Evolutionary conservation across 2,797 vertebrate species (phyloP), one percentile per base, ranked within the genome.

Genomic region (Coreius guichenoti): DNA sequence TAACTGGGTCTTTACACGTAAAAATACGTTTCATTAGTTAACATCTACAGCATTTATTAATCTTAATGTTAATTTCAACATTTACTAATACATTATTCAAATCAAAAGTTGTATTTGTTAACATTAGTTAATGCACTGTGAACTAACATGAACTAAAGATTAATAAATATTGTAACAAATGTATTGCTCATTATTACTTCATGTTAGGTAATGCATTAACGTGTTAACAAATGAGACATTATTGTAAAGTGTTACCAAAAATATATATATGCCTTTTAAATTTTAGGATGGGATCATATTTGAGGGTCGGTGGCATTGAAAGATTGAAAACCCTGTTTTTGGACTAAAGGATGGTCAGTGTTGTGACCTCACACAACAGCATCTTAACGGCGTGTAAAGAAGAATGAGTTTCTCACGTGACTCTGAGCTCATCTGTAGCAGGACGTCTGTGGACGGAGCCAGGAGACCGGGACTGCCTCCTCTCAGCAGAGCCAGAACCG

Each of bases 351-450:
- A 61, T 14, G n/a, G 1, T 6, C 58, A n/a, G 9, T 12, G 11
- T n/a, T 2, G 8, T n/a, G 54, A 21, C 3, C 11, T 70, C 36
- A 45, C 21, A 68, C 17, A 19, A 21, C 3, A 31, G 26, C 61
- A 17, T 31, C 14, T 31, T 2, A 65, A 0, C 8, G 23, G 7
- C 3, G 2, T 11, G n/a, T 11, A 19, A 11, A 26, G 6, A 19
- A 54, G n/a, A n/a, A n/a, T n/a, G 11, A 8, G 68, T 31, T 74
- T 0, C 96, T 97, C 94, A 99, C 97, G 91, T 56, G 97, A 96
- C 84, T 96, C 95, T 73, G 92, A 90, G 8, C 95, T 94, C 92
- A 98, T 97, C 89, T 96, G 96, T 90, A 97, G 94, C 87, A 99
- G 94, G 89, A 96, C 93, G 82, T 97, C 96, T 74, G 97, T 75